Base-by-base conservation (phyloP, 2,888 invertebrate species). In the Drosophila formosana region DNA sequence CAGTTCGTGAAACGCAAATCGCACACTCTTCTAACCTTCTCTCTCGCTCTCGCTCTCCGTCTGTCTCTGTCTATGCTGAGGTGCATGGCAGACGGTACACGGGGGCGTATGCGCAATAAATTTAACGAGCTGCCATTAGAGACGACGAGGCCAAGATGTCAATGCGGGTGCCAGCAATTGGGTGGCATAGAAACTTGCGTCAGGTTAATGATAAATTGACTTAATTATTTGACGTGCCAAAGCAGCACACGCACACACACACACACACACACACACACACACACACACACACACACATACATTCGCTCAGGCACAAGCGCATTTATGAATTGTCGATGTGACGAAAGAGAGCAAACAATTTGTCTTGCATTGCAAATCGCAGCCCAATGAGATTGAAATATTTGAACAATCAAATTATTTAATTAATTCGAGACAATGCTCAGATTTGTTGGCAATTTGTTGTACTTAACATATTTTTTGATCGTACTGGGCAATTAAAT, bases 101-200 rank as follows among this genome's bases (percentile, higher is more conserved):
- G 72, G 80, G 68, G 88, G 82, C 82, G 82, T 88, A 83, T 83
- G 86, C 86, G 88, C 82, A 83, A 83, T 83, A 88, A 88, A 83
- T 83, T 83, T 88, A 82, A 88, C 82, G 88, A 83, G 78, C 82
- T 78, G 86, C 88, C 86, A 88, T 83, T 83, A 88, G 74, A 82
- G 80, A 80, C 79, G 88, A 74, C 80, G 82, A 70, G 46, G 69
- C 68, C 62, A 68, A 68, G 68, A 73, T 68, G 72, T 63, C 74
- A 63, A 64, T 65, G 72, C 62, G 46, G 32, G 34, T 23, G 23
- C 34, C 61, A 18, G 47, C 23, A 32, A 37, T 32, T 18, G 55
- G 45, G 43, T 47, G 72, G 78, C 67, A 74, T 72, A 41, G 58
- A 68, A 67, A 75, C 60, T 75, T 67, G 62, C 53, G 72, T 39